phyloP scores from a whole-genome alignment of 2,888 invertebrate genomes.

The Pollenia angustigena region DNA sequence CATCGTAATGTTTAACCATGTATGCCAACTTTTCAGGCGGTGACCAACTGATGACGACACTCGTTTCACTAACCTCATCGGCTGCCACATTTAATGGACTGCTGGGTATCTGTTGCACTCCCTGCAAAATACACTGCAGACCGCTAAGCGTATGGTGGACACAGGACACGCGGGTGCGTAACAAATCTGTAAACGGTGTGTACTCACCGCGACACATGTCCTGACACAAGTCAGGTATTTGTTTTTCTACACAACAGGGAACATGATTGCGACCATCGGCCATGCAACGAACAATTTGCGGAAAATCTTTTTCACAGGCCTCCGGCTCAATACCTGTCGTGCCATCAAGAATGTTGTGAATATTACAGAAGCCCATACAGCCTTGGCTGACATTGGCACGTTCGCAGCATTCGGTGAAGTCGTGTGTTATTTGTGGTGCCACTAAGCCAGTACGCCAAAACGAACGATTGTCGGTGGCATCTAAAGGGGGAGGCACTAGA shows the following conservation, averaged over 20 bases:
- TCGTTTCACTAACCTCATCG: slow-evolving; percentile 89
- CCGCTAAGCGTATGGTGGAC: slow-evolving; percentile 93
- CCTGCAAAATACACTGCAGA: slow-evolving; percentile 92
- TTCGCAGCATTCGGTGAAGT: slow-evolving; percentile 92
- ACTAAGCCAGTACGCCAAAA: slow-evolving; percentile 79
- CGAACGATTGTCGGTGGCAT: slow-evolving; percentile 81
- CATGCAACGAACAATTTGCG: slow-evolving; percentile 91
- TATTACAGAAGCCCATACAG: slow-evolving; percentile 92
- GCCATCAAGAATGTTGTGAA: slow-evolving; percentile 90
- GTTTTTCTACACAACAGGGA: slow-evolving; percentile 92
- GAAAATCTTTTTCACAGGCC: slow-evolving; percentile 92
- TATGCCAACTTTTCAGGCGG: slow-evolving; percentile 88
- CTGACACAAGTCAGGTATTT: slow-evolving; percentile 93
- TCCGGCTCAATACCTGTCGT: slow-evolving; percentile 92
- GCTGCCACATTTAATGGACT: slow-evolving; percentile 90
- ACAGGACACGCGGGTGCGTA: slow-evolving; percentile 93
- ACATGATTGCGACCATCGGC: slow-evolving; percentile 93
- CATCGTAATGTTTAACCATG: slow-evolving; percentile 87
- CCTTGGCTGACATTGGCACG: slow-evolving; percentile 88
- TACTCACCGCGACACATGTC: slow-evolving; percentile 94
- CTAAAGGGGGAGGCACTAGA: slow-evolving; percentile 80
- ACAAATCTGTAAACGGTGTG: slow-evolving; percentile 92
- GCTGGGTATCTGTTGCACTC: slow-evolving; percentile 89
- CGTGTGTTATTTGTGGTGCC: slow-evolving; percentile 86
- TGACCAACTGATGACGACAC: slow-evolving; percentile 89